Evolutionary conservation across 2,888 invertebrate species (phyloP), one percentile per base, ranked within the genome.

Genomic region (Muschampia plurimacula): DNA sequence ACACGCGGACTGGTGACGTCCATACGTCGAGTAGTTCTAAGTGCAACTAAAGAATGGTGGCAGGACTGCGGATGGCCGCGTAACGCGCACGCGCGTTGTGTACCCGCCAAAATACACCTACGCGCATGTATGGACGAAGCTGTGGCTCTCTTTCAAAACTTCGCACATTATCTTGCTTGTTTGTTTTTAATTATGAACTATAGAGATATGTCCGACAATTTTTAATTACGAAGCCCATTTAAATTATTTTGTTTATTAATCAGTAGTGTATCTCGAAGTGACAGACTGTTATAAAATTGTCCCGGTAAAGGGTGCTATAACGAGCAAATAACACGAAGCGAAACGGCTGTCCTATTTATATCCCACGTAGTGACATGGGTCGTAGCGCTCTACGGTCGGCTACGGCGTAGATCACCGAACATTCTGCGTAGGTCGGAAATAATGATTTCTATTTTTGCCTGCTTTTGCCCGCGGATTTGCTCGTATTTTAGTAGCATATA

Each of bases 31-130:
- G 84, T 78, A 78, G 79, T 83, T 81, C 79, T 80, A 83, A 88
- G 85, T 92, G 92, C 90, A 91, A 93, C 93, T 93, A 79, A 93
- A 93, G 93, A 93, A 93, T 93, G 92, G 91, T 90, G 91, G 91
- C 82, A 91, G 86, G 91, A 93, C 93, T 93, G 93, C 93, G 92
- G 93, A 89, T 87, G 83, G 86, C 83, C 83, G 83, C 82, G 84
- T 83, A 82, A 76, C 87, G 86, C 91, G 91, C 93, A 83, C 83
- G 93, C 93, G 93, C 80, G 65, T 76, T 88, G 75, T 79, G 85
- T 85, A 86, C 93, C 92, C 94, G 93, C 93, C 94, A 93, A 93
- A 92, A 92, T 88, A 89, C 88, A 91, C 90, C 93, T 89, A 90
- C 93, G 92, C 92, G 93, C 92, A 91, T 92, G 91, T 90, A 90